Evolutionary conservation across 2,113 vertebrate genomes (phyloP), one percentile per base, ranked within the genome.

Genomic region (Mohoua ochrocephala): DNA sequence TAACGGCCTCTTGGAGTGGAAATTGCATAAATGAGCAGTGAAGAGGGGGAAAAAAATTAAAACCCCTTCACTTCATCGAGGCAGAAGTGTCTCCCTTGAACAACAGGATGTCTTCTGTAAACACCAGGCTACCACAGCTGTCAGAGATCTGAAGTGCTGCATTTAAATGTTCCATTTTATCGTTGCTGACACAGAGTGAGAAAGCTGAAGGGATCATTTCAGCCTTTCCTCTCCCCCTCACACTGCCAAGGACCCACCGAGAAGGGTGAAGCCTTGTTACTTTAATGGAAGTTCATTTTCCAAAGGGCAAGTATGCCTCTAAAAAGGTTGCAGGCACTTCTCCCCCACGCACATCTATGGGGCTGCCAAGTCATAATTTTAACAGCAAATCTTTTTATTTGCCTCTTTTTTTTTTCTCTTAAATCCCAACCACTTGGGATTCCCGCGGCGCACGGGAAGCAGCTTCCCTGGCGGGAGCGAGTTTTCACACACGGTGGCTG

Each of bases 41-140:
- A 7, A 8, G 26, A 35, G 13, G 45, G 45, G 19, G 21, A 45
- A 45, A 45, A 45, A 20, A 45, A 10, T 45, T 11, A 45, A 23
- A 0, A 4, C 7, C 42, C 7, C 42, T 47, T 75, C 9, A 69
- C 69, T 88, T 80, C 79, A 60, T 76, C 1, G 1, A 59, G 71
- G 91, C 91, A 92, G 73, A 92, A 97, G 83, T 7, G 73, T 91
- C 60, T 89, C 80, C 89, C 73, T 93, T 59, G 59, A 96, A 89
- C 91, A 93, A 92, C 89, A 95, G 95, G 95, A 97, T 95, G 93
- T 93, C 93, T 92, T 93, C 93, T 84, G 86, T 95, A 97, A 97
- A 97, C 95, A 96, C 2, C 37, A 90, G 68, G 76, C 91, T 86
- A 91, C 73, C 83, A 78, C 94, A 95, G 94, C 95, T 95, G 95